Evolutionary conservation across 2,888 invertebrate genomes (phyloP).

Genomic region (Drosophila testacea): DNA sequence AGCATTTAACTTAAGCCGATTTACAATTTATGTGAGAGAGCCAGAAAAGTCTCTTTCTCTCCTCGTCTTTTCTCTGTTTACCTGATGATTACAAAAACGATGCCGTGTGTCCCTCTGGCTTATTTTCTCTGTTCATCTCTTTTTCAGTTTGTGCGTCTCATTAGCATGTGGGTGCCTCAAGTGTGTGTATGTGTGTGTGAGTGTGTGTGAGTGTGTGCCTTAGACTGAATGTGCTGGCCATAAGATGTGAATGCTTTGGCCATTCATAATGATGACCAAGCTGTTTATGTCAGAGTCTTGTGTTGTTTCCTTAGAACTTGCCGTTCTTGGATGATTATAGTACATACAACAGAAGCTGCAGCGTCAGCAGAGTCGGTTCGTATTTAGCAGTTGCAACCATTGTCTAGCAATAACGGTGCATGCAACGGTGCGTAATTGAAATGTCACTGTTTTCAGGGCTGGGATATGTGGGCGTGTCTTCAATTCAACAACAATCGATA

Average conservation of each 20-base stretch:
- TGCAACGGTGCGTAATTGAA: slow-evolving; percentile 63
- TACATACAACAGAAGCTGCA: slow-evolving; percentile 32
- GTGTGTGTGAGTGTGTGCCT: slow-evolving; percentile 10
- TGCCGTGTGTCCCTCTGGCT: not conserved
- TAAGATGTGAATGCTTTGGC: slow-evolving; percentile 20
- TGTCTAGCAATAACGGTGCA: slow-evolving; percentile 60
- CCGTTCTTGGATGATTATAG: slow-evolving; percentile 27
- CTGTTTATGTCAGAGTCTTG: slow-evolving; percentile 40
- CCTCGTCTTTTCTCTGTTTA: not conserved
- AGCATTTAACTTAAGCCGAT: slow-evolving; percentile 74
- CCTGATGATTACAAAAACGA: slow-evolving; percentile 15
- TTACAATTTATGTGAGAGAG: slow-evolving; percentile 63
- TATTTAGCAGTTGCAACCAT: slow-evolving; percentile 37
- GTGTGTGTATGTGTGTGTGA: slow-evolving; percentile 12
- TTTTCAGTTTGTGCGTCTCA: slow-evolving; percentile 53
- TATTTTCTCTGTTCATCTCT: not conserved
- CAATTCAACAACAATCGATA: slow-evolving; percentile 9
- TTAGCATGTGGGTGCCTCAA: slow-evolving; percentile 67
- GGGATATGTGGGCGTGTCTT: not conserved
- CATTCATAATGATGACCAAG: slow-evolving; percentile 59
- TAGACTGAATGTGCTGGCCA: slow-evolving; percentile 30
- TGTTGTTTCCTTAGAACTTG: slow-evolving; percentile 50
- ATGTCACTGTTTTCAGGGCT: slow-evolving; percentile 35
- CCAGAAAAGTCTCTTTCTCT: slow-evolving; percentile 23
- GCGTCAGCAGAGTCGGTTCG: slow-evolving; percentile 36